Percentiles rank a stretch among this genome's conserved stretches.
Conservation (phyloP, 2,797 vertebrate genomes). For the Oceanodroma leucorhoa region DNA sequence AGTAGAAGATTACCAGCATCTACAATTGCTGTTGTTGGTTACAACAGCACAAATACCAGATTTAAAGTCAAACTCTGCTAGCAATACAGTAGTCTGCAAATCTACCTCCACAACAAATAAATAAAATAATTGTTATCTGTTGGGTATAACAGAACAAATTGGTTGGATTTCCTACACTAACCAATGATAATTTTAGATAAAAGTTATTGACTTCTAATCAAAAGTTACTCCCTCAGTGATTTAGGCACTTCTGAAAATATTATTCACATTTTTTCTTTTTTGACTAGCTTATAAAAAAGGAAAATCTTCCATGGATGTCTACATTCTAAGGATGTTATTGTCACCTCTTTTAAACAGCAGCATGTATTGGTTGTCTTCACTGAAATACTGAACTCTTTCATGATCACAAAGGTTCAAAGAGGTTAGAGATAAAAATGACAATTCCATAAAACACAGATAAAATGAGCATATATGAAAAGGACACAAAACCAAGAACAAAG, state of each 20-base stretch:
- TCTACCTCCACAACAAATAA: neutral
- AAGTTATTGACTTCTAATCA: neutral
- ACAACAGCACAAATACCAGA: neutral
- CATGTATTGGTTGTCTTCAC: neutral
- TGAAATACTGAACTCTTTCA: neutral
- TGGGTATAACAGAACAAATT: neutral
- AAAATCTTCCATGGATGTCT: neutral
- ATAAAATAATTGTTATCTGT: fast-evolving
- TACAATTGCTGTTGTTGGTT: neutral
- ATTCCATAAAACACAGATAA: neutral
- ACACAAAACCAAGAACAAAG: neutral
- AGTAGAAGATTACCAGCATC: neutral
- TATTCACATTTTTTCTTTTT: neutral
- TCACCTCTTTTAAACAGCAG: neutral
- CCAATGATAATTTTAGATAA: neutral
- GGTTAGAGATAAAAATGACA: neutral
- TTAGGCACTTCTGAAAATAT: neutral
- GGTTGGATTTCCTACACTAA: neutral
- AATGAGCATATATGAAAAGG: neutral
- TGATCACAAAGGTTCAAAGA: neutral
- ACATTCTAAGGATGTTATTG: neutral
- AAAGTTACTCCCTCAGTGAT: neutral
- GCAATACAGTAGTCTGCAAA: neutral
- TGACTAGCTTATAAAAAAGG: neutral
- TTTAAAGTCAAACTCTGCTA: neutral